phyloP scores from a whole-genome alignment of 2,797 vertebrate species.

The Myoxocephalus aenaeus region DNA sequence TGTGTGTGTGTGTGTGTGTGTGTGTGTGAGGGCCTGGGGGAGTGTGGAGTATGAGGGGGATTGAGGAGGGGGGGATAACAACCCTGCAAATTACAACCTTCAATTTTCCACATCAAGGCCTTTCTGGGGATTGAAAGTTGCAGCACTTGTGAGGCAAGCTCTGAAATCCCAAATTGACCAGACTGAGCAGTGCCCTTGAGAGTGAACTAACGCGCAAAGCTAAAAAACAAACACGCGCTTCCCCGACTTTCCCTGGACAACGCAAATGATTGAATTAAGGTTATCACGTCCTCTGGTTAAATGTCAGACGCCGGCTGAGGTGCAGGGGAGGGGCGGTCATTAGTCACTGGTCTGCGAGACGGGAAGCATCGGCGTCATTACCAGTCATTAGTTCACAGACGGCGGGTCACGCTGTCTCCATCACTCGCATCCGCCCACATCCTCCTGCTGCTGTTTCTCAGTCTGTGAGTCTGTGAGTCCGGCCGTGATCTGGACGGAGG shows the following conservation, averaged over 20 bases:
- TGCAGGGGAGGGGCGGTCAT: conserved; percentile 57
- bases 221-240: conserved; percentile 38
- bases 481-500: conserved; percentile 12
- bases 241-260: neutral
- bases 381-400: conserved; percentile 66
- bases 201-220: conserved; percentile 28
- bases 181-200: conserved; percentile 47
- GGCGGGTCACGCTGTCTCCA: conserved; percentile 46
- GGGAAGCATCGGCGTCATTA: conserved; percentile 65
- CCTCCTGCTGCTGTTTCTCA: neutral
- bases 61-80: conserved; percentile 38
- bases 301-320: conserved; percentile 61
- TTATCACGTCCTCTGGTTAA: conserved; percentile 43
- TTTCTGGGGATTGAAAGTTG: conserved; percentile 52
- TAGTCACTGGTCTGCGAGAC: conserved; percentile 55
- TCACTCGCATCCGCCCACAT: conserved; percentile 50
- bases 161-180: conserved; percentile 40
- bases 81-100: conserved; percentile 69
- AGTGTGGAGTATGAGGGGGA: conserved; percentile 20
- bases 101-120: conserved; percentile 74
- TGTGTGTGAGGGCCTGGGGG: conserved; percentile 2
- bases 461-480: neutral
- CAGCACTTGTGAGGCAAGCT: conserved; percentile 40
- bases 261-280: conserved; percentile 7
- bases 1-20: conserved; percentile 15